Evolutionary conservation across 2,888 invertebrate species (phyloP), one percentile per base, ranked within the genome.

Genomic region (Agrypnus murinus): DNA sequence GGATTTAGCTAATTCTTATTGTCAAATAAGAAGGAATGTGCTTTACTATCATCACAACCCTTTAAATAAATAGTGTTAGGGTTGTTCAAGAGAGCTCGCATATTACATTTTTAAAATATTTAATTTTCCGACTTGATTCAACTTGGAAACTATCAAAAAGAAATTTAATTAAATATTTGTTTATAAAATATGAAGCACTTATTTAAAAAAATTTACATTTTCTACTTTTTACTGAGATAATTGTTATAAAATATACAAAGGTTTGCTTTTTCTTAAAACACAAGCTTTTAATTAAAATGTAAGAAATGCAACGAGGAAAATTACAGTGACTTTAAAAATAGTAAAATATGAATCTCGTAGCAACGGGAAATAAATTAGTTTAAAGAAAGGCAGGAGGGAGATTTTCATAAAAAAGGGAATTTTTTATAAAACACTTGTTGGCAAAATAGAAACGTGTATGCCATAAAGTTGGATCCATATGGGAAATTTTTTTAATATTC

Each of bases 401-500:
- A 2, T 15, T 19, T 19, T 10, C 31, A 5, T 5, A 25, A 32
- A 50, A 17, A 50, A 50, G 31, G 19, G 19, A 25, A 31, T 31
- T 25, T 46, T 46, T 50, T 50, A 50, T 50, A 31, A 50, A 50
- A 50, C 50, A 50, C 50, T 50, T 50, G 50, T 50, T 50, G 50
- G 19, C 9, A 50, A 31, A 50, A 31, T 50, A 31, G 46, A 15
- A n/a, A 15, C 10, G 43, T 14, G 43, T 31, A n/a, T n/a, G n/a
- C n/a, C n/a, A n/a, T n/a, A n/a, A n/a, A n/a, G n/a, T n/a, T n/a
- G n/a, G n/a, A n/a, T n/a, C n/a, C n/a, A n/a, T n/a, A n/a, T n/a
- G n/a, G n/a, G n/a, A n/a, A n/a, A n/a, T n/a, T n/a, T n/a, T n/a
- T n/a, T n/a, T n/a, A n/a, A n/a, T n/a, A n/a, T n/a, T n/a, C n/a